Conservation (phyloP, 2,113 vertebrate species). For the Otocyon megalotis region DNA sequence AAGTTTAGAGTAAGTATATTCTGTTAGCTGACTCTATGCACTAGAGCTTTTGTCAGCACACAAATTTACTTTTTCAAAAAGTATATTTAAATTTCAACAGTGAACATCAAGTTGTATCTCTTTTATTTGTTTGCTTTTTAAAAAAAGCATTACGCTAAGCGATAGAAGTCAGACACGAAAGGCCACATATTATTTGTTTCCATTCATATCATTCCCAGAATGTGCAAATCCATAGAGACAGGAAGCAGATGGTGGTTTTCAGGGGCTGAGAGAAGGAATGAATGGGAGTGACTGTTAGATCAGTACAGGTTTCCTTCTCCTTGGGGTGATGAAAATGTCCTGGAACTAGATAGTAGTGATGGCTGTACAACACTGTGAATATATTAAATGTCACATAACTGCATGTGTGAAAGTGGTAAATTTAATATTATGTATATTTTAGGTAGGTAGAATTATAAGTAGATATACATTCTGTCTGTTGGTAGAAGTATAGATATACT, state of each 20-base stretch:
- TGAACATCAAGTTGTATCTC: background rate
- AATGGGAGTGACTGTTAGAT: background rate
- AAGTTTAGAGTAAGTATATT: background rate
- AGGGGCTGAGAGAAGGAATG: background rate
- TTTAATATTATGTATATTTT: background rate
- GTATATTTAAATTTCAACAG: background rate
- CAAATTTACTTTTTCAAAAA: conserved; percentile 6
- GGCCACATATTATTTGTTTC: background rate
- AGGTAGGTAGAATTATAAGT: background rate
- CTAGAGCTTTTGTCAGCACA: background rate
- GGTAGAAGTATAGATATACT: background rate
- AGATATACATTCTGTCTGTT: background rate
- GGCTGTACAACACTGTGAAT: background rate
- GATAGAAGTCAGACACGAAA: background rate
- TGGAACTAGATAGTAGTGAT: background rate
- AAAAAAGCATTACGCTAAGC: background rate
- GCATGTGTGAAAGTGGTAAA: background rate
- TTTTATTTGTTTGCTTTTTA: background rate
- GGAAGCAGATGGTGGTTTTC: background rate
- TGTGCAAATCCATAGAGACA: background rate
- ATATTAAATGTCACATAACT: background rate
- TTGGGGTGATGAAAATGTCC: background rate
- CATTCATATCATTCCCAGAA: background rate
- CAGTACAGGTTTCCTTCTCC: background rate
- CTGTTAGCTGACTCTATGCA: background rate